Evolutionary conservation across 2,797 vertebrate species (phyloP).

Genomic region (Rhinophrynus dorsalis): DNA sequence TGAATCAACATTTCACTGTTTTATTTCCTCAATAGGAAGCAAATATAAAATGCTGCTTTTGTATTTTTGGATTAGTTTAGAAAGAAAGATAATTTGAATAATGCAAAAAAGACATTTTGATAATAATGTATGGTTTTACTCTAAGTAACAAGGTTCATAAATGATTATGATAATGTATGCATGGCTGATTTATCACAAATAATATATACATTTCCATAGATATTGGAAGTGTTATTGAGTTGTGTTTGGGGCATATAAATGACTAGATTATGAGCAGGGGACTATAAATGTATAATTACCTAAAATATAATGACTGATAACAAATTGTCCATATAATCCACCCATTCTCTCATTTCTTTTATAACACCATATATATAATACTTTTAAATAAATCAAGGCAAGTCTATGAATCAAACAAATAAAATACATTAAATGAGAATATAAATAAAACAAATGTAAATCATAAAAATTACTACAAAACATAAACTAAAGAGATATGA

Average conservation of each 20-base stretch:
- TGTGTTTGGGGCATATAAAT: neutral
- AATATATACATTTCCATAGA: neutral
- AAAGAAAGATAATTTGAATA: constrained; percentile 1
- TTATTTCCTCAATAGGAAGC: neutral
- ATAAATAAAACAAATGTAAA: too few species aligned
- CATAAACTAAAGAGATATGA: too few species aligned
- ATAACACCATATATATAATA: neutral
- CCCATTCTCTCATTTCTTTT: neutral
- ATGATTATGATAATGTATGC: neutral
- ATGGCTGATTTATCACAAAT: neutral
- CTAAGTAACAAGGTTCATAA: neutral
- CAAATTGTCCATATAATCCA: neutral
- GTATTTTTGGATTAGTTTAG: neutral
- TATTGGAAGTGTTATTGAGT: neutral
- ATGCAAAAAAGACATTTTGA: neutral
- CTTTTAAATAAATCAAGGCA: neutral
- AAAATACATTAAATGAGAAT: neutral
- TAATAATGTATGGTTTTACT: neutral
- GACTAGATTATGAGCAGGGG: neutral
- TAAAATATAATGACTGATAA: neutral
- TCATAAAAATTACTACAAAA: too few species aligned
- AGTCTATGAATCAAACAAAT: neutral
- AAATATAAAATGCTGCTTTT: neutral
- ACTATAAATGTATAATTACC: neutral
- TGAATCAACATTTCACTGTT: neutral